A percentile compares a stretch with the other conserved stretches of the same genome.
Conservation (phyloP, 2,888 invertebrate genomes). For the Lissonota sp. region DNA sequence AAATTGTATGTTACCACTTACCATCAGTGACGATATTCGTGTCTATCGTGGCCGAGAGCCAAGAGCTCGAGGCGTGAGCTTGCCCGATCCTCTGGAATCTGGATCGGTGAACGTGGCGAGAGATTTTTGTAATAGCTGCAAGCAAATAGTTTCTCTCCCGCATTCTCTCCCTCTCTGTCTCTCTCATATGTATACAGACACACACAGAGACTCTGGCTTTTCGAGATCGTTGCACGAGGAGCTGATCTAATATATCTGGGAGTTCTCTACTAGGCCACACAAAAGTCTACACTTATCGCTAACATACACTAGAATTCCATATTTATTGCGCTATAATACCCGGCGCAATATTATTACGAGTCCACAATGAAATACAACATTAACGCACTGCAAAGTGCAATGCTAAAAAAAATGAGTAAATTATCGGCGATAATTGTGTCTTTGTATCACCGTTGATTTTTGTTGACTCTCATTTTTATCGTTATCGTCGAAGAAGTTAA, state of each 20-base stretch:
- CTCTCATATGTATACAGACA: too few species aligned
- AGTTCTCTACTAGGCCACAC: constrained; percentile 42
- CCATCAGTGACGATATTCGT: constrained; percentile 50
- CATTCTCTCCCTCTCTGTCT: constrained; percentile 9
- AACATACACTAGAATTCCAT: constrained; percentile 5
- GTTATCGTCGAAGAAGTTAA: too few species aligned
- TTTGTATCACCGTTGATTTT: too few species aligned
- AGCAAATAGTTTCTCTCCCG: background rate
- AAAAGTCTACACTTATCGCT: constrained; percentile 28
- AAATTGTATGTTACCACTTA: constrained; percentile 18
- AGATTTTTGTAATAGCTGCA: constrained; percentile 61
- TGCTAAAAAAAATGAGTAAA: too few species aligned
- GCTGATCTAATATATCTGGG: constrained; percentile 57
- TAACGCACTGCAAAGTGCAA: background rate
- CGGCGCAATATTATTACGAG: constrained; percentile 14
- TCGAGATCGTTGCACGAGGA: constrained; percentile 43
- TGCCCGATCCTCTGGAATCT: constrained; percentile 56
- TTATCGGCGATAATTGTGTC: too few species aligned
- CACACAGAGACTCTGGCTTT: background rate
- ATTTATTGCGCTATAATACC: background rate
- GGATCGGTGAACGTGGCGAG: constrained; percentile 62
- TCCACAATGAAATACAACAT: background rate
- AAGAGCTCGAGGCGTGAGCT: constrained; percentile 47
- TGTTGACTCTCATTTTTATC: too few species aligned
- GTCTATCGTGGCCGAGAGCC: constrained; percentile 54